Conservation (phyloP, 2,888 invertebrate genomes). For the Cenopis cana region DNA sequence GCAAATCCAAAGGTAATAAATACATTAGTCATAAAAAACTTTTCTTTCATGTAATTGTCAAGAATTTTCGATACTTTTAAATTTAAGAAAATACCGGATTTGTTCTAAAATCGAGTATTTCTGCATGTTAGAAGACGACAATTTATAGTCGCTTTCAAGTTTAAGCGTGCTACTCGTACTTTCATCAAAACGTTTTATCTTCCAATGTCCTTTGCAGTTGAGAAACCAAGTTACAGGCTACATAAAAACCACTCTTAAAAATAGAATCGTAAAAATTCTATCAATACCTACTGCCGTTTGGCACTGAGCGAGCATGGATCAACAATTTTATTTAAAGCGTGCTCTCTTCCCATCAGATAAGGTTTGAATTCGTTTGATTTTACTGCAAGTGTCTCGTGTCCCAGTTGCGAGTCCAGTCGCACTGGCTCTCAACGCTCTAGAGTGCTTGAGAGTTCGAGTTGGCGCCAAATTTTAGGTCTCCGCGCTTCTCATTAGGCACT, state of each 20-base stretch:
- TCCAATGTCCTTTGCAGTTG: constrained; percentile 37
- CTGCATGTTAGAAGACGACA: background rate
- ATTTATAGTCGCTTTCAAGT: background rate
- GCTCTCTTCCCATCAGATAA: constrained; percentile 46
- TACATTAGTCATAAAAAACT: no score
- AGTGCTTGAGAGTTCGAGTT: constrained; percentile 79
- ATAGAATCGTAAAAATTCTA: constrained; percentile 67
- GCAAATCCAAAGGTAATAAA: no score
- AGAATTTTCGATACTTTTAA: no score
- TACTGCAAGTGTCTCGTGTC: constrained; percentile 45
- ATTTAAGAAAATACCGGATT: background rate
- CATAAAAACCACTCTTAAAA: constrained; percentile 62
- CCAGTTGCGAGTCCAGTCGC: constrained; percentile 54
- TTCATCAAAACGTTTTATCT: constrained; percentile 31
- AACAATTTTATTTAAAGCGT: constrained; percentile 54
- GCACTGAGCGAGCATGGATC: constrained; percentile 51
- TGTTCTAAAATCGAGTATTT: background rate
- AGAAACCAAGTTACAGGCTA: constrained; percentile 62
- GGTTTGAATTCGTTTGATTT: constrained; percentile 48
- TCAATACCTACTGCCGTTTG: constrained; percentile 70
- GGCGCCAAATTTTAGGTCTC: constrained; percentile 82
- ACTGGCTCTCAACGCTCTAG: constrained; percentile 62
- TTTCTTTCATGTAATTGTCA: no score
- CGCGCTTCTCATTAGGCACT: constrained; percentile 80
- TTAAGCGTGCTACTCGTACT: constrained; percentile 1